Percentiles rank a stretch among this genome's conserved stretches.
These are phyloP conservation scores for Panzeria rudis DNA, from an alignment of 2,888 invertebrate species.

Conservation along the genomic window DNA sequence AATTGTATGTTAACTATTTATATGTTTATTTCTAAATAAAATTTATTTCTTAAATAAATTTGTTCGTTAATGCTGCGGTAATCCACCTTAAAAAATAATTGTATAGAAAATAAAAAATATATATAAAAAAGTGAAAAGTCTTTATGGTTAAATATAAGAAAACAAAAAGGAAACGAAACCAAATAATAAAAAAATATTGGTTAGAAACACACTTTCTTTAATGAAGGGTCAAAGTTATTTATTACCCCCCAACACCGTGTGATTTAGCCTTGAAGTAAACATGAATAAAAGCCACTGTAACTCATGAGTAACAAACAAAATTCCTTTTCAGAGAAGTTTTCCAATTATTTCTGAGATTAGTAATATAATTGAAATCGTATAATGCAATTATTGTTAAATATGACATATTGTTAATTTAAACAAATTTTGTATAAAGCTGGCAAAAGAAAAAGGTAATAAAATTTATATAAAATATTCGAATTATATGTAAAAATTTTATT, in stretches of 20 bases:
- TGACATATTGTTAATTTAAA: neutral
- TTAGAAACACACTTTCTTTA: constrained; percentile 21
- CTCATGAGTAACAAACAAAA: neutral
- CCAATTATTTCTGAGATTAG: neutral
- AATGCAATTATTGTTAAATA: neutral
- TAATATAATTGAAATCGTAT: neutral
- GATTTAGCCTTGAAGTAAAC: neutral
- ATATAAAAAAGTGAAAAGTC: neutral
- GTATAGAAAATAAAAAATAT: neutral
- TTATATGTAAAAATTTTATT: neutral
- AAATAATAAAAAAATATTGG: neutral
- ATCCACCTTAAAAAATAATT: neutral
- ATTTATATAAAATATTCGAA: neutral
- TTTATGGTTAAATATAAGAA: neutral
- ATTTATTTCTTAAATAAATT: constrained; percentile 7
- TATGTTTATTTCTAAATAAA: neutral
- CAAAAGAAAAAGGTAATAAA: neutral
- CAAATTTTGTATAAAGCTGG: neutral
- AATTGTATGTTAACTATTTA: constrained; percentile 7
- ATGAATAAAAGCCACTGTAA: neutral
- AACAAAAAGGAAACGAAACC: constrained; percentile 18
- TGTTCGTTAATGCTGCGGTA: constrained; percentile 12
- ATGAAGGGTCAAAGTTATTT: neutral
- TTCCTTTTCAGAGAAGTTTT: neutral
- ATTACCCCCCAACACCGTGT: neutral